A percentile compares a stretch with the other conserved stretches of the same genome.
These are phyloP conservation scores for Lutraria lutraria DNA, from an alignment of 2,888 invertebrate genomes.

Conservation along the genomic window DNA sequence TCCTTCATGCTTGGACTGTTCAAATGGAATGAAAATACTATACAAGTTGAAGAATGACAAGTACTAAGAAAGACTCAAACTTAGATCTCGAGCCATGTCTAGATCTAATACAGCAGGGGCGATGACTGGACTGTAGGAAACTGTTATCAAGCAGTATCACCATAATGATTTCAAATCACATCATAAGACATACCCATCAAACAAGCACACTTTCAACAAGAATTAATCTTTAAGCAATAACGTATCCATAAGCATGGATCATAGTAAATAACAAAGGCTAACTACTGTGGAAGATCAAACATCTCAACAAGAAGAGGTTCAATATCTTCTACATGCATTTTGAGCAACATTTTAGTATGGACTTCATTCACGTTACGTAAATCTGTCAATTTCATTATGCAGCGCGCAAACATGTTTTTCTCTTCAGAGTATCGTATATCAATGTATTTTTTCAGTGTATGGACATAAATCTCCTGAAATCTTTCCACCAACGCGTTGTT, in stretches of 20 bases:
- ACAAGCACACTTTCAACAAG: background rate
- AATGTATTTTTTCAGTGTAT: slow-evolving; percentile 78
- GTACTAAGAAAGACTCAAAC: background rate
- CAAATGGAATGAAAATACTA: background rate
- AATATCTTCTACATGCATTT: slow-evolving; percentile 95
- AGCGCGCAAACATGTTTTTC: slow-evolving; percentile 80
- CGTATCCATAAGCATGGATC: background rate
- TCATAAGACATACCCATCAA: background rate
- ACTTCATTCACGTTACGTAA: slow-evolving; percentile 95
- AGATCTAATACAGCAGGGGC: background rate
- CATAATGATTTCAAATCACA: background rate
- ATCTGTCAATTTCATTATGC: slow-evolving; percentile 96
- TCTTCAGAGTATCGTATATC: slow-evolving; percentile 78
- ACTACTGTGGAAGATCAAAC: slow-evolving; percentile 91
- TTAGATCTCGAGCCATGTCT: background rate
- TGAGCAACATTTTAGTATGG: slow-evolving; percentile 95
- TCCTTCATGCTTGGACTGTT: background rate
- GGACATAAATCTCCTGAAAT: slow-evolving; percentile 83
- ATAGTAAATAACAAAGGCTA: background rate
- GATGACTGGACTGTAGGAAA: background rate
- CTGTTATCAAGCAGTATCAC: background rate
- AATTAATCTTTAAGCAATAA: background rate
- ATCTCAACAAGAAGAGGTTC: slow-evolving; percentile 97
- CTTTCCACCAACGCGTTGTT: slow-evolving; percentile 72
- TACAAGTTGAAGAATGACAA: background rate